phyloP scores from a whole-genome alignment of 1,140 invertebrate species.

The Bombus polaris region DNA sequence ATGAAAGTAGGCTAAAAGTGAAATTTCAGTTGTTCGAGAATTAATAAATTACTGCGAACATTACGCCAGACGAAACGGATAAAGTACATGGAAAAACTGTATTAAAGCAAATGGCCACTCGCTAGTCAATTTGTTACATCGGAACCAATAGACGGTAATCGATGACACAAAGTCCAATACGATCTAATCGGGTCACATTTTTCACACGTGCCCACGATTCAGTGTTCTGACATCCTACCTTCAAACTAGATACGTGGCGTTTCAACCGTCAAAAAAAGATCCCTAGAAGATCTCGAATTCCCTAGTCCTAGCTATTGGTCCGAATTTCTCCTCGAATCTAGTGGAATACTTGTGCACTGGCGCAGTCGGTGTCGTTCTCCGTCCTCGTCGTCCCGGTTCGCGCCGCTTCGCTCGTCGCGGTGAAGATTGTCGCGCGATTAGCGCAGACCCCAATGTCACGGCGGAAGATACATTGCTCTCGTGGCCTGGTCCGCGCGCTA shows the following conservation, averaged over 20 bases:
- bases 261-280: no score
- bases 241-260: no score
- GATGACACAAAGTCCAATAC: neutral
- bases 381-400: conserved; percentile 45
- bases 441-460: conserved; percentile 80
- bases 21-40: neutral
- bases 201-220: neutral
- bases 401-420: conserved; percentile 60
- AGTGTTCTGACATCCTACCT: accelerated
- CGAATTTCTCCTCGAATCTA: conserved; percentile 53
- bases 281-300: neutral
- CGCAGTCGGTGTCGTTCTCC: conserved; percentile 15
- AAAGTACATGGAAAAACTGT: neutral
- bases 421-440: conserved; percentile 83
- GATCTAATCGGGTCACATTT: neutral
- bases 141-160: neutral
- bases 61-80: neutral
- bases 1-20: conserved; percentile 26
- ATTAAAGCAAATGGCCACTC: neutral
- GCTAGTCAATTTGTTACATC: neutral
- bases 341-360: neutral
- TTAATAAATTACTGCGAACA: neutral
- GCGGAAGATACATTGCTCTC: conserved; percentile 81
- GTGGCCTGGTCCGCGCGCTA: conserved; percentile 68
- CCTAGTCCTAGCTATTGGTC: neutral